Evolutionary conservation across 2,888 invertebrate genomes (phyloP).

Genomic region (Buathra laborator): DNA sequence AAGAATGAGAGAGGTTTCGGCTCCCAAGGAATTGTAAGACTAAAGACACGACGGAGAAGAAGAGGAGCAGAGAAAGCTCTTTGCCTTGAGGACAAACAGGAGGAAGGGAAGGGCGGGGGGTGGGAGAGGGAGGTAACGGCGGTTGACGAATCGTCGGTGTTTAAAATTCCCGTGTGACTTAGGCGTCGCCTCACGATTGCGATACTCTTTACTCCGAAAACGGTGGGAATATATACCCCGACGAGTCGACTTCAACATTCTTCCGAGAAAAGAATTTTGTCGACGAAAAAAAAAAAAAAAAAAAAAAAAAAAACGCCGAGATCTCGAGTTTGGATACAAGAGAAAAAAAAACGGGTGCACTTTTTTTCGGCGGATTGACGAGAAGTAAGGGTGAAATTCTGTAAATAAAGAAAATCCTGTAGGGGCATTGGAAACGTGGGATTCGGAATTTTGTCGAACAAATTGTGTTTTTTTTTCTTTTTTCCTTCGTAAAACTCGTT

Average conservation of each 20-base stretch:
- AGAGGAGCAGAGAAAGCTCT: constrained; percentile 31
- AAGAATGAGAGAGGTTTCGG: constrained; percentile 16
- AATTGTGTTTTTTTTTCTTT: too few species aligned
- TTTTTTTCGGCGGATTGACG: too few species aligned
- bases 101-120: constrained; percentile 4
- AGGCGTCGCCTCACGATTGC: constrained; percentile 66
- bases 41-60: constrained; percentile 9
- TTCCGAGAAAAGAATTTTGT: neutral
- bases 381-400: too few species aligned
- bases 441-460: too few species aligned
- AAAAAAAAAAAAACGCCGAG: neutral
- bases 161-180: constrained; percentile 82
- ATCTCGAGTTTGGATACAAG: constrained; percentile 66
- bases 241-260: neutral
- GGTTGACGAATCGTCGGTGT: constrained; percentile 79
- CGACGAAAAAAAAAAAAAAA: constrained; percentile 79
- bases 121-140: constrained; percentile 64
- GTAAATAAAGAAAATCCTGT: too few species aligned
- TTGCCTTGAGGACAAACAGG: neutral
- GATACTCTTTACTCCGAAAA: constrained; percentile 41
- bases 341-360: too few species aligned
- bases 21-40: constrained; percentile 17
- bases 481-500: too few species aligned
- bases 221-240: constrained; percentile 3
- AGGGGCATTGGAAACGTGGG: too few species aligned